Base-by-base conservation (phyloP, 2,113 vertebrate species). In the Daubentonia madagascariensis region DNA sequence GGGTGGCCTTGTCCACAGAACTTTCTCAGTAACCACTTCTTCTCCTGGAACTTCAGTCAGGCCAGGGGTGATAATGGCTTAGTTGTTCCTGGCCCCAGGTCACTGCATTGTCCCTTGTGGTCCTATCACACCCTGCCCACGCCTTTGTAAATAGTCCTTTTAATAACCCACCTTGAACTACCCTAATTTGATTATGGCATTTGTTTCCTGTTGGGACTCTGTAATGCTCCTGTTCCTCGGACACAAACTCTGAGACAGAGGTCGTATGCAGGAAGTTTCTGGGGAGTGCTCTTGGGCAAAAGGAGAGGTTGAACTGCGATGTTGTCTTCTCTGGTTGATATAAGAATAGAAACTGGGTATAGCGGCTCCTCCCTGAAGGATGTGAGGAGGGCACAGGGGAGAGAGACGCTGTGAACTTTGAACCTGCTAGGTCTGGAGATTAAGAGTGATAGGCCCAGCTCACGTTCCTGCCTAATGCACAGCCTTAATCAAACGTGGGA, bases 1-100 rank as follows among this genome's bases (percentile, higher is more conserved):
- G 10, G 28, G 40, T 7, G 5, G 76, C 0, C 8, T n/a, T 23
- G n/a, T 76, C 79, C 68, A 32, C 22, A 11, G 0, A 4, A 6
- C 61, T 50, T 10, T 57, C 50, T 20, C 20, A 13, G 12, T 7
- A 50, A 80, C 18, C 2, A 72, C 73, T 25, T 8, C 73, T 18
- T 8, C n/a, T 73, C 18, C 28, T 18, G 67, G 67, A 57, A 14
- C 35, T 35, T 35, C 6, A 3, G 5, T 10, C 40, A 63, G 61
- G 61, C 7, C 8, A 18, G 25, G 28, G 35, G 14, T 70, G 54
- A 37, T 48, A 28, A 23, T 2, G 6, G 50, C 37, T 67, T 14
- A 32, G 75, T 37, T 91, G 37, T 23, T 86, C 57, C 12, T 43
- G 63, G 72, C 9, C 72, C 54, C 72, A 73, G 91, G 20, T 79